Base-by-base conservation (phyloP, 2,888 invertebrate species). In the Doris montereyensis region DNA sequence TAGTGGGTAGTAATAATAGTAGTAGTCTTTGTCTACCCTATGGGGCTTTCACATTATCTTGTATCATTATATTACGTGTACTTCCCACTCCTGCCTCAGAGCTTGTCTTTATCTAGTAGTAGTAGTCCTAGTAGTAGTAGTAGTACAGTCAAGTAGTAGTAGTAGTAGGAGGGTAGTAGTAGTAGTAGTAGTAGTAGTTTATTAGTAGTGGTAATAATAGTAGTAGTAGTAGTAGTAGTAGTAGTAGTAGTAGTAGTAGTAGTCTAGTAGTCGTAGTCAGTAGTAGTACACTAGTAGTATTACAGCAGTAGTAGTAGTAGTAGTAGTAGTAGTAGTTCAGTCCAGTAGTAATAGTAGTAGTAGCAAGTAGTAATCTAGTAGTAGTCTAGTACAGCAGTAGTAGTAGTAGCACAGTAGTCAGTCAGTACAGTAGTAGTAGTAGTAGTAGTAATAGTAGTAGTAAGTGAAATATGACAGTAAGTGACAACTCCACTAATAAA, bases 241-340 rank as follows among this genome's bases (percentile, higher is more conserved):
- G 58, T 8, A 58, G 58, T 8, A 58, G 58, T 8, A 58, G 10
- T 4, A 58, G 58, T 58, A 24, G n/a, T 21, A n/a, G n/a, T n/a
- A n/a, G n/a, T n/a, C n/a, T n/a, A n/a, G n/a, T n/a, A n/a, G n/a
- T n/a, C n/a, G n/a, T n/a, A 21, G 24, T n/a, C 24, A 58, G 58
- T 58, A 58, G 58, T 58, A 58, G 58, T 58, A 58, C 24, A 58
- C 21, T 58, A 58, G 58, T 58, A 58, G 58, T 58, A 58, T n/a
- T 58, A 58, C 24, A 58, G 58, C 24, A 58, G 58, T 58, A 58
- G 58, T 58, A 58, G 58, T 58, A 58, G 58, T 58, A 58, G 58
- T 58, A 58, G 58, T 58, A 58, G 58, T 58, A 58, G 58, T 58
- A 58, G 58, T 58, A 58, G 58, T 58, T n/a, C n/a, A n/a, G n/a